Evolutionary conservation across 2,113 vertebrate genomes (phyloP).

Genomic region (Cryptomyrus ogoouensis): DNA sequence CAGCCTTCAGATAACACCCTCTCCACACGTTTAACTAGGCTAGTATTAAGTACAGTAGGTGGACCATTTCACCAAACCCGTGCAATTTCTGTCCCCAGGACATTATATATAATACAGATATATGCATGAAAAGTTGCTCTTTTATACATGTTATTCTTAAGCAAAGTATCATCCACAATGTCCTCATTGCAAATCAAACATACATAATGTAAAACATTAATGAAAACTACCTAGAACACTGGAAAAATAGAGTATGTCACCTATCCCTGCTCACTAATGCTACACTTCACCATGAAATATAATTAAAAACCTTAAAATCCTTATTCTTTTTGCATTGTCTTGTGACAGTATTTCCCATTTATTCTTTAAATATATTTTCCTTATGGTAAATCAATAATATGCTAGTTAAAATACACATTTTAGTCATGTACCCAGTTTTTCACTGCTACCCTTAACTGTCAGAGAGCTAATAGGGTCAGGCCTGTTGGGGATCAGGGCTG

Average conservation of each 20-base stretch:
- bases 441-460: too few species aligned
- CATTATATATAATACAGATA: background rate
- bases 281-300: background rate
- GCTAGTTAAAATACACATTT: background rate
- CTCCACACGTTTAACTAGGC: background rate
- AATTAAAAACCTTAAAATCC: background rate
- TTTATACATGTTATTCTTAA: background rate
- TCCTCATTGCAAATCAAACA: background rate
- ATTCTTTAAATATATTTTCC: background rate
- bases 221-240: background rate
- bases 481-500: too few species aligned
- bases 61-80: background rate
- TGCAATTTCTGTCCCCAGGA: background rate
- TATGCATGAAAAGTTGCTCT: background rate
- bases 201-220: background rate
- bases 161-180: background rate
- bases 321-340: background rate
- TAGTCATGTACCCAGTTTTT: too few species aligned
- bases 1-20: background rate
- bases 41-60: background rate
- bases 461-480: too few species aligned
- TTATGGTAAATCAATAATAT: background rate
- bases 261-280: background rate
- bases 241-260: background rate
- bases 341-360: background rate